phyloP scores from a whole-genome alignment of 2,888 invertebrate species.

The Agrotis segetum region DNA sequence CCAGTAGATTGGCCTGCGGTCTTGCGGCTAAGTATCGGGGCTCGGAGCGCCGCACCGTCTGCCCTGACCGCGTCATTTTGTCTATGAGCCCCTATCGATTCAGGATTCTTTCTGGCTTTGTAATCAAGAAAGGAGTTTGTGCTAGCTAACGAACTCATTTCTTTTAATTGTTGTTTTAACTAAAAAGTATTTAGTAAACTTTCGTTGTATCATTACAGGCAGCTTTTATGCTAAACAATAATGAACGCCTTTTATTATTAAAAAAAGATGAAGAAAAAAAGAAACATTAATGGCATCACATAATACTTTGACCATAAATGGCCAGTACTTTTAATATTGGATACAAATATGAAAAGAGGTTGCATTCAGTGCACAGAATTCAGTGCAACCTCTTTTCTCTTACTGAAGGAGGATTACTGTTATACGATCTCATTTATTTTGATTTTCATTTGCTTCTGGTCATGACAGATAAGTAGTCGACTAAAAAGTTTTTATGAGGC shows the following conservation, averaged over 20 bases:
- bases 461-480: too few species aligned
- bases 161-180: not conserved
- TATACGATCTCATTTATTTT: too few species aligned
- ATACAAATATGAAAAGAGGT: too few species aligned
- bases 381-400: too few species aligned
- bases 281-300: not conserved
- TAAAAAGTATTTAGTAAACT: not conserved
- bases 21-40: conserved; percentile 40
- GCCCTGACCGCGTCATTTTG: conserved; percentile 47
- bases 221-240: not conserved
- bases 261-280: not conserved
- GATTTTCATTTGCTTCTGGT: too few species aligned
- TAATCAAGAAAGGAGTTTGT: conserved; percentile 33
- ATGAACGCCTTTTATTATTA: not conserved
- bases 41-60: conserved; percentile 61
- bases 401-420: too few species aligned
- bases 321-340: not conserved
- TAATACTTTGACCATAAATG: not conserved
- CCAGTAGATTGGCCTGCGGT: conserved; percentile 55
- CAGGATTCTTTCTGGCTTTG: conserved; percentile 34
- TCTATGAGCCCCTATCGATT: conserved; percentile 59
- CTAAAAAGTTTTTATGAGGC: too few species aligned
- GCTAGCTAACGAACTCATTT: not conserved
- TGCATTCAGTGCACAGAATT: too few species aligned
- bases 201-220: not conserved